Percentiles rank a stretch among this genome's conserved stretches.
Conservation (phyloP, 1,140 invertebrate genomes). For the Trachymyrmex cornetzi region DNA sequence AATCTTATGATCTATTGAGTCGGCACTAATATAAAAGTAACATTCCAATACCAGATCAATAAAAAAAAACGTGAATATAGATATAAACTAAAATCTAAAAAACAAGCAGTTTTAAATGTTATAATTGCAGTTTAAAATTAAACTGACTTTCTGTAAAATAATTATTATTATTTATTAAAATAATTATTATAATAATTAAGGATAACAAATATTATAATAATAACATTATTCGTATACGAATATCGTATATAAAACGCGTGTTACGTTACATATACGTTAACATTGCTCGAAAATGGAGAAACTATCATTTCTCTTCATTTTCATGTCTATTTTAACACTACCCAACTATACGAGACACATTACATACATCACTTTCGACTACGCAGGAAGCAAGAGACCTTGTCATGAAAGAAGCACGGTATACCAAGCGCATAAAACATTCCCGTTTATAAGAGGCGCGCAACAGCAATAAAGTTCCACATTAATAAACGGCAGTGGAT, state of each 20-base stretch:
- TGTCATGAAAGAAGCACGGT: slow-evolving; percentile 11
- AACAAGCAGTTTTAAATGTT: neutral
- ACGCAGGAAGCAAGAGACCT: slow-evolving; percentile 15
- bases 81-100: slow-evolving; percentile 16
- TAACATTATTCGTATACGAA: neutral
- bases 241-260: neutral
- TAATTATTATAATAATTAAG: neutral
- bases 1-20: neutral
- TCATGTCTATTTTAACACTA: neutral
- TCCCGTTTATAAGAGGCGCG: slow-evolving; percentile 1
- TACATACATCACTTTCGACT: neutral
- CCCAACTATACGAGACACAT: neutral
- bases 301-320: slow-evolving; percentile 1
- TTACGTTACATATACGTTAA: neutral
- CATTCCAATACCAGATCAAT: neutral
- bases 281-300: neutral
- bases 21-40: neutral
- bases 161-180: neutral
- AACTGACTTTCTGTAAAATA: neutral
- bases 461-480: slow-evolving; percentile 15
- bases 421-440: slow-evolving; percentile 14
- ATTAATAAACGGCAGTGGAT: slow-evolving; percentile 42
- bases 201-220: slow-evolving; percentile 2
- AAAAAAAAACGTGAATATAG: neutral
- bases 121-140: neutral